These are phyloP conservation scores for Magallana gigas DNA, from an alignment of 1,140 invertebrate genomes.

Conservation along the genomic window DNA sequence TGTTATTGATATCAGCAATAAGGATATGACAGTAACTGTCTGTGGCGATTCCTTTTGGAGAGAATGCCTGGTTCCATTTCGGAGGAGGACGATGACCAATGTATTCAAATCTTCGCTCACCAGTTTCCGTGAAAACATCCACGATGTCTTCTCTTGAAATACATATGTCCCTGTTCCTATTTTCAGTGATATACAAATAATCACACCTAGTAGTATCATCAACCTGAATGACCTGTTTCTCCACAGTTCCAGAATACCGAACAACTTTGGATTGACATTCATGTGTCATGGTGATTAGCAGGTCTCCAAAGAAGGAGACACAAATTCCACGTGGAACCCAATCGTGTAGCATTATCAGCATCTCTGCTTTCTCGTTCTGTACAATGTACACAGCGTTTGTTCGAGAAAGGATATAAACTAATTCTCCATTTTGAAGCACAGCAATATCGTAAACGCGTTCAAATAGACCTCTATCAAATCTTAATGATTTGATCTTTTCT, in stretches of 20 bases:
- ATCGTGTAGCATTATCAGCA: not conserved
- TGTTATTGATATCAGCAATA: not conserved
- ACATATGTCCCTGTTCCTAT: not conserved
- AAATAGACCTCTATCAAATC: not conserved
- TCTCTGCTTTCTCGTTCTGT: not conserved
- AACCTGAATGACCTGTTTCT: constrained; percentile 9
- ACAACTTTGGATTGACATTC: not conserved
- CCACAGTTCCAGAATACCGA: not conserved
- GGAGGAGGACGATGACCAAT: constrained; percentile 5
- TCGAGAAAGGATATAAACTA: not conserved
- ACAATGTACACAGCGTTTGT: not conserved
- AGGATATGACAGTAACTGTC: constrained; percentile 3
- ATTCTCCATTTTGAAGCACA: not conserved
- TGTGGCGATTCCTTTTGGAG: not conserved
- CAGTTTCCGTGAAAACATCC: not conserved
- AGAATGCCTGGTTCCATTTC: not conserved
- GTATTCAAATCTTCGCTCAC: not conserved
- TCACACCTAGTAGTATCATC: not conserved
- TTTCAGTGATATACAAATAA: not conserved
- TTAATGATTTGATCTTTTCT: not conserved
- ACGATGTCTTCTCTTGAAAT: not conserved
- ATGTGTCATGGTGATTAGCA: not conserved
- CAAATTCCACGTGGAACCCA: not conserved
- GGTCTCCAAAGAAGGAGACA: not conserved
- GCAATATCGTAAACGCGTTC: not conserved